A percentile compares a stretch with the other conserved stretches of the same genome.
Conservation (phyloP, 2,797 vertebrate species). For the Myotis findleyi region DNA sequence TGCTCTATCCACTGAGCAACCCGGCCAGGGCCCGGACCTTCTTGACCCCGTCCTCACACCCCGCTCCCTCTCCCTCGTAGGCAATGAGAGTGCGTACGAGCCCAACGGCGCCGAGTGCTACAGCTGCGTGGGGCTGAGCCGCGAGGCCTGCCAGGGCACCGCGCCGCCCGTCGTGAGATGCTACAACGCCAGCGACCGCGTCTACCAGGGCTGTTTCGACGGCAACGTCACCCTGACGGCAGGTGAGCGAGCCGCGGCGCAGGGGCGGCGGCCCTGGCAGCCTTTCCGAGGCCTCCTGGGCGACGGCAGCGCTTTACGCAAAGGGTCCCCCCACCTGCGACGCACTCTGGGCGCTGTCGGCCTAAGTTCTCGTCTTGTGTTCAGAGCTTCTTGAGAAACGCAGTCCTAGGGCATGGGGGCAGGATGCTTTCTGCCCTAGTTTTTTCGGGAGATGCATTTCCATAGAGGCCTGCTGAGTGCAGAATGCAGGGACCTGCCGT, state of each 20-base stretch:
- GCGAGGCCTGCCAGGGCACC: slow-evolving; percentile 61
- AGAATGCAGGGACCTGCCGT: neutral
- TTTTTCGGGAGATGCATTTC: neutral
- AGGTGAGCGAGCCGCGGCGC: slow-evolving; percentile 58
- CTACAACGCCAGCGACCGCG: slow-evolving; percentile 76
- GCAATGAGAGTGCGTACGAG: slow-evolving; percentile 72
- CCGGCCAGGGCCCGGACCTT: no score
- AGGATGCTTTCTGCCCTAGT: neutral
- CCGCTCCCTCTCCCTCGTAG: neutral
- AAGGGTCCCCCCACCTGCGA: neutral
- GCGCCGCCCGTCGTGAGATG: slow-evolving; percentile 72
- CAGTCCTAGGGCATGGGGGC: neutral
- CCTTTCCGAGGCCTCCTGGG: neutral
- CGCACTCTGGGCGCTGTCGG: neutral
- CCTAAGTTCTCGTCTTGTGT: neutral
- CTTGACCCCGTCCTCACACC: neutral
- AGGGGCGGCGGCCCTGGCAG: neutral
- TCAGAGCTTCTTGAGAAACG: neutral
- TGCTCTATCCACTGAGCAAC: no score
- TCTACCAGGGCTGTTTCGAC: slow-evolving; percentile 81
- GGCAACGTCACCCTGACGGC: slow-evolving; percentile 82
- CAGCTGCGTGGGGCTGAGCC: slow-evolving; percentile 80
- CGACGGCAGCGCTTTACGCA: neutral
- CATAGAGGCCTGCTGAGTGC: neutral
- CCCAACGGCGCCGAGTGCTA: slow-evolving; percentile 81